phyloP scores from a whole-genome alignment of 2,113 vertebrate genomes.

The Syngnathoides biaculeatus region DNA sequence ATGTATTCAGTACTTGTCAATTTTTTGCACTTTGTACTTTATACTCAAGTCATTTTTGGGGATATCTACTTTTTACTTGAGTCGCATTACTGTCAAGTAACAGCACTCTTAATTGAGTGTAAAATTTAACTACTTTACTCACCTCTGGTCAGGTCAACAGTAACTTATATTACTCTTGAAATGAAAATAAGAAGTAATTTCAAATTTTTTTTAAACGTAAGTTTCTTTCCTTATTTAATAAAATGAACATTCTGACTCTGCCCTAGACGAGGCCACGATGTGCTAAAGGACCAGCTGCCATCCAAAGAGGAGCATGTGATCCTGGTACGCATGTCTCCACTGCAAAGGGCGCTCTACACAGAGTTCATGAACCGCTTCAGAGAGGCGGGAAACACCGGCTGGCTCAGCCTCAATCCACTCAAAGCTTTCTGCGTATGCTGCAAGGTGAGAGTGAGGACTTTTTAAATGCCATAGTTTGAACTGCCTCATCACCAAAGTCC shows the following conservation, averaged over 20 bases:
- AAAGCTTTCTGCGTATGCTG: conserved; percentile 97
- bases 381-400: conserved; percentile 90
- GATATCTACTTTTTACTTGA: too few relatives aligned
- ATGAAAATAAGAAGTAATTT: background rate
- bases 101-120: too few relatives aligned
- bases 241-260: background rate
- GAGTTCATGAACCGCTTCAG: conserved; percentile 96
- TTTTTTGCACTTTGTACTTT: too few relatives aligned
- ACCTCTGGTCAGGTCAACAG: background rate
- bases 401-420: conserved; percentile 92
- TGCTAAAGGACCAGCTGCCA: conserved; percentile 88
- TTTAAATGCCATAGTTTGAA: background rate
- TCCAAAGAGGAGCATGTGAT: conserved; percentile 92
- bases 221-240: background rate
- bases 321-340: conserved; percentile 87
- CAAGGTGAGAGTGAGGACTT: conserved; percentile 71
- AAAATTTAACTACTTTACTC: too few relatives aligned
- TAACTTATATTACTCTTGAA: background rate
- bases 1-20: too few relatives aligned
- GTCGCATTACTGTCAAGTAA: too few relatives aligned
- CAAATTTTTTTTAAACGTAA: background rate
- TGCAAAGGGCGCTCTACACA: conserved; percentile 89
- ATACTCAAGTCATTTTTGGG: too few relatives aligned
- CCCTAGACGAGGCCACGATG: conserved; percentile 87
- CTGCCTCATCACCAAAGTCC: background rate